phyloP scores from a whole-genome alignment of 2,113 vertebrate genomes.

The Cottus gobio region DNA sequence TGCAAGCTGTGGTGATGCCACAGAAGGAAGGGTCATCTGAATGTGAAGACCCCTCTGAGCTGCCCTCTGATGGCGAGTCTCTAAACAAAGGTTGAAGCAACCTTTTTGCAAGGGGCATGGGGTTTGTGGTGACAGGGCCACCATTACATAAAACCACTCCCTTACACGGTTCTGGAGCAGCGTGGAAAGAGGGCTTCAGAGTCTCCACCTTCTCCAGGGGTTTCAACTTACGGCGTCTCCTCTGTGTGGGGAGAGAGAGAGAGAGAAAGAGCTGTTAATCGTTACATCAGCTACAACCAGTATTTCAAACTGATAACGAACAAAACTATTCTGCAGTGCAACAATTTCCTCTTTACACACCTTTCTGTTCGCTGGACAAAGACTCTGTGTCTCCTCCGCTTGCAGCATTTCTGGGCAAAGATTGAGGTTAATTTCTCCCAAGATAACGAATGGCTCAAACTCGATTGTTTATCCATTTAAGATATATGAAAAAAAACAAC shows the following conservation, averaged over 20 bases:
- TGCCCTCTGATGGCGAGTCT: slow-evolving; percentile 90
- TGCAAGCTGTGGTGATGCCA: slow-evolving; percentile 89
- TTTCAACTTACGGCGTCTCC: slow-evolving; percentile 90
- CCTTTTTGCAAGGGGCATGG: slow-evolving; percentile 81
- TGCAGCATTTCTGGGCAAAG: slow-evolving; percentile 85
- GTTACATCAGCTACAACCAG: neutral
- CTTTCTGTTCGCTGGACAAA: slow-evolving; percentile 91
- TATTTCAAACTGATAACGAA: neutral
- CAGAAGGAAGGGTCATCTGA: slow-evolving; percentile 97
- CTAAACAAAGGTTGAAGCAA: slow-evolving; percentile 85
- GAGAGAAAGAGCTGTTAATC: slow-evolving; percentile 11
- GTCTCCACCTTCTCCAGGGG: slow-evolving; percentile 87
- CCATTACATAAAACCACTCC: slow-evolving; percentile 86
- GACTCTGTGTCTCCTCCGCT: slow-evolving; percentile 88
- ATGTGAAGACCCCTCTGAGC: slow-evolving; percentile 93
- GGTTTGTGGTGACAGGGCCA: slow-evolving; percentile 80
- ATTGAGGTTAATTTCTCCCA: slow-evolving; percentile 28
- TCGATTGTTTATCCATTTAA: neutral
- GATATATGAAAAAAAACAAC: neutral
- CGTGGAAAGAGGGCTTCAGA: slow-evolving; percentile 79
- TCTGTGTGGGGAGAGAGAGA: slow-evolving; percentile 77
- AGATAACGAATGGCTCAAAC: neutral
- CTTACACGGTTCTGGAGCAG: slow-evolving; percentile 82
- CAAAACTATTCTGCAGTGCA: neutral
- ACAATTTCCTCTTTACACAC: slow-evolving; percentile 71